Percentiles rank a stretch among this genome's conserved stretches.
phyloP scores from a whole-genome alignment of 2,888 invertebrate species.

The Cyclophora punctaria region DNA sequence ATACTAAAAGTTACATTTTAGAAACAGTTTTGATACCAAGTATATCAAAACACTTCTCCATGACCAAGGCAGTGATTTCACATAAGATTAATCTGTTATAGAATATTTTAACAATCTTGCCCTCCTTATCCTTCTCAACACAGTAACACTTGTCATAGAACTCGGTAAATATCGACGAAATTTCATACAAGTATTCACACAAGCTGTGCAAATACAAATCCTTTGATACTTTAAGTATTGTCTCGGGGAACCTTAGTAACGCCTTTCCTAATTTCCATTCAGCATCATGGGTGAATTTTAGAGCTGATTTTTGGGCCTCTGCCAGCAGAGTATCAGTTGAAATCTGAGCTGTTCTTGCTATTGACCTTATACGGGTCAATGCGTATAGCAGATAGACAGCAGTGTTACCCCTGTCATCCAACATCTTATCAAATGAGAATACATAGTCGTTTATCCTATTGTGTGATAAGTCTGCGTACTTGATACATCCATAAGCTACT shows the following conservation, averaged over 20 bases:
- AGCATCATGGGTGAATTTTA: conserved; percentile 89
- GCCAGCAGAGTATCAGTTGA: conserved; percentile 76
- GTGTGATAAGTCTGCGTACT: conserved; percentile 97
- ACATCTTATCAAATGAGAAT: conserved; percentile 99
- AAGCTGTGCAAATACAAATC: conserved; percentile 90
- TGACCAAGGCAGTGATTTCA: conserved; percentile 91
- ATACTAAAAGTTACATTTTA: conserved; percentile 83
- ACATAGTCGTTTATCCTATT: conserved; percentile 95
- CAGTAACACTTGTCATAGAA: conserved; percentile 99
- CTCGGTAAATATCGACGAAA: conserved; percentile 94
- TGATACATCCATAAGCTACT: conserved; percentile 98
- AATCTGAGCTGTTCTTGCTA: conserved; percentile 85
- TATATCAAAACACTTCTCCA: conserved; percentile 91
- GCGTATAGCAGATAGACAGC: conserved; percentile 98
- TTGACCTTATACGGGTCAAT: conserved; percentile 93
- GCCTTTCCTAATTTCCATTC: conserved; percentile 96
- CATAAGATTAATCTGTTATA: conserved; percentile 91
- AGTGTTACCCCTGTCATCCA: conserved; percentile 99
- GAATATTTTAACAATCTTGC: conserved; percentile 87
- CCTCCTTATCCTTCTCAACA: conserved; percentile 91
- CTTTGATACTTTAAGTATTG: conserved; percentile 85
- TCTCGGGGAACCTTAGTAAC: conserved; percentile 89
- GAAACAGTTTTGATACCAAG: conserved; percentile 93
- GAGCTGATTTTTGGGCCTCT: conserved; percentile 73
- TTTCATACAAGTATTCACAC: conserved; percentile 97